phyloP scores from a whole-genome alignment of 2,888 invertebrate species.

The Dione vanillae region DNA sequence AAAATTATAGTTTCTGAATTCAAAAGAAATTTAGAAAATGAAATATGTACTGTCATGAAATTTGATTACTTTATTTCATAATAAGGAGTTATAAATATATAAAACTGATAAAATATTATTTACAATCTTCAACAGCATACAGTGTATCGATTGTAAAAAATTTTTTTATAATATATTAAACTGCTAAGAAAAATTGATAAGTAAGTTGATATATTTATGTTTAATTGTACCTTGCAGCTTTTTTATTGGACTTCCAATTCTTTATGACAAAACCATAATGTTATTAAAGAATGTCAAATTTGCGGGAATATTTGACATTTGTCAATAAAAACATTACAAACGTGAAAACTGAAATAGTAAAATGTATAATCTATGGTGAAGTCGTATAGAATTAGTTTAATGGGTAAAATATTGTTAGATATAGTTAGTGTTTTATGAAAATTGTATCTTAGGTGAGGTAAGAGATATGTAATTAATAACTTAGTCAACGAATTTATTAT shows the following conservation, averaged over 20 bases:
- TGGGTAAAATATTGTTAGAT: slow-evolving; percentile 60
- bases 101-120: no score
- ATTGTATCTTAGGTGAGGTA: slow-evolving; percentile 51
- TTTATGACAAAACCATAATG: slow-evolving; percentile 6
- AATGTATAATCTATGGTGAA: slow-evolving; percentile 24
- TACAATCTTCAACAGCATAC: no score
- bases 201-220: neutral
- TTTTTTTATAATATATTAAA: no score
- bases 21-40: no score
- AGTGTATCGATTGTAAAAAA: no score
- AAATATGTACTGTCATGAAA: no score
- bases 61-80: no score
- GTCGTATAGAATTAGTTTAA: slow-evolving; percentile 55
- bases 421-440: slow-evolving; percentile 46
- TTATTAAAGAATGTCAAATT: slow-evolving; percentile 61
- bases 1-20: no score
- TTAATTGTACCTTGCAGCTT: neutral
- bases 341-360: slow-evolving; percentile 58
- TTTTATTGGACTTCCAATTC: neutral
- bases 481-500: slow-evolving; percentile 41
- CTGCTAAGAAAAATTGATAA: no score
- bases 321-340: slow-evolving; percentile 78
- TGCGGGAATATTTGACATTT: slow-evolving; percentile 81
- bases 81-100: no score
- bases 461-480: slow-evolving; percentile 48